phyloP scores from a whole-genome alignment of 2,888 invertebrate genomes.

The Colostygia pectinataria region DNA sequence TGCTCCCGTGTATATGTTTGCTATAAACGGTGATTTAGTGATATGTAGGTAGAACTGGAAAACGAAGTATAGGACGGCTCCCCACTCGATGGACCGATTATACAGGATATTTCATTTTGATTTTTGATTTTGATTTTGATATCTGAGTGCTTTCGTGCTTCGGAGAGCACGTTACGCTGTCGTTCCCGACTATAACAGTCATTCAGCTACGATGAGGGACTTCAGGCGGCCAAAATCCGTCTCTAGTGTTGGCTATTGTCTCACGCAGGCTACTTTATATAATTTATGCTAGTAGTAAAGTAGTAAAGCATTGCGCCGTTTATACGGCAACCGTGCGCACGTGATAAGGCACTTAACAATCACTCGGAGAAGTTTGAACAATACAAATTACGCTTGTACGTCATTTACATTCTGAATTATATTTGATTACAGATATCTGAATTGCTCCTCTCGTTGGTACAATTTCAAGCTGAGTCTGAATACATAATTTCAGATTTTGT shows the following conservation, averaged over 20 bases:
- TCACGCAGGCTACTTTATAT: no score
- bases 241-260: no score
- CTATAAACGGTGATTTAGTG: slow-evolving; percentile 2
- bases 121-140: no score
- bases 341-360: not conserved
- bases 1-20: slow-evolving; percentile 35
- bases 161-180: no score
- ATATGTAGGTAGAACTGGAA: not conserved
- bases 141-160: no score
- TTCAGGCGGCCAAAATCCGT: no score
- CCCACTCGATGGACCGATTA: no score
- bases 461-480: slow-evolving; percentile 13
- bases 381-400: slow-evolving; percentile 22
- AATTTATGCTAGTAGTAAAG: no score
- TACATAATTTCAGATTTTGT: not conserved
- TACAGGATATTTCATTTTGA: no score
- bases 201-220: no score
- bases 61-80: no score
- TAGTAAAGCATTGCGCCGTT: not conserved
- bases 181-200: no score
- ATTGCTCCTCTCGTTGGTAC: not conserved
- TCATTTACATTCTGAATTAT: slow-evolving; percentile 33
- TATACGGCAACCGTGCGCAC: not conserved
- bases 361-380: slow-evolving; percentile 13
- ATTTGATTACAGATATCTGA: slow-evolving; percentile 22